Base-by-base conservation (phyloP, 35 echinoderm and acorn worm genomes). In the Ophiothrix spiculata region DNA sequence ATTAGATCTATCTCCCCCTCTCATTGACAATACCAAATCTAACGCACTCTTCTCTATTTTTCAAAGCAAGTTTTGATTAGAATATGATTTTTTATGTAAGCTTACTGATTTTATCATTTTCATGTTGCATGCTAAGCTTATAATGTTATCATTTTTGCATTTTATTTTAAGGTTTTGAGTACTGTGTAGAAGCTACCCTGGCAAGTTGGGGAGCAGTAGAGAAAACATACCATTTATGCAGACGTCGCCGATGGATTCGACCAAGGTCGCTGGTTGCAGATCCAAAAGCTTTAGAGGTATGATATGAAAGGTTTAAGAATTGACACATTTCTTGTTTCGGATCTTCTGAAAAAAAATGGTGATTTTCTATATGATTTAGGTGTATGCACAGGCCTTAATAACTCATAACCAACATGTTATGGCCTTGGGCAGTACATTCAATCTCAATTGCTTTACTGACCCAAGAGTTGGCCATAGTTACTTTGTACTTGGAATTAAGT, bases 191-290 rank as follows among this genome's bases (percentile, higher is more conserved):
- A 56, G 74, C 91, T 0, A 91, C 95, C 0, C 84, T 98, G 1
- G 91, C 36, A 0, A 86, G 86, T 56, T 97, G 84, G 83, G 91
- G 88, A 21, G 82, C 91, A 11, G 91, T 94, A n/a, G 95, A 92
- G 81, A 98, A 88, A 49, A 98, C 95, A 16, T 98, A 94, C 73
- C 95, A 98, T 84, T 91, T 98, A 19, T 98, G 95, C 74, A 75
- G 95, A 31, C 91, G 95, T 39, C 90, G 88, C 19, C 95, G 95
- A 35, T 98, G 95, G 95, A 91, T 94, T 23, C 76, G 95, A 80
- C 86, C 88, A 25, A 75, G 95, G 75, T 84, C 84, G 4, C 82
- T 98, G 0, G 80, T 81, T 4, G 91, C 86, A 34, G 86, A 91
- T 77, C 91, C 95, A 42, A 98, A 91, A 69, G 76, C 76, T 38